phyloP scores from a whole-genome alignment of 1,140 invertebrate genomes.

The Capitella teleta region DNA sequence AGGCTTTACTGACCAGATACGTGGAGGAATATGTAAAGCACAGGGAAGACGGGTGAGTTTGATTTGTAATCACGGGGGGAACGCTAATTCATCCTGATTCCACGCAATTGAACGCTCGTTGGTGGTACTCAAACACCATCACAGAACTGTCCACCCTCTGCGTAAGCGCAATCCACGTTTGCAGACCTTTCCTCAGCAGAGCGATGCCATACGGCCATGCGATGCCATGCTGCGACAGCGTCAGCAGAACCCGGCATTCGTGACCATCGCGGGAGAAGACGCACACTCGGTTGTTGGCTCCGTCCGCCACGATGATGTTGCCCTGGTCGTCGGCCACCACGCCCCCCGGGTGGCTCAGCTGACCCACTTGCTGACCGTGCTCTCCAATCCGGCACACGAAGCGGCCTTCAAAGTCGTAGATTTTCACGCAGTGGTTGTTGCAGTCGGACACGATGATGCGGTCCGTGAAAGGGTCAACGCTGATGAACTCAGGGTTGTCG shows the following conservation, averaged over 20 bases:
- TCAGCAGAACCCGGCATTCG: conserved; percentile 19
- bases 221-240: conserved; percentile 14
- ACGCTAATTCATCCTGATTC: no score
- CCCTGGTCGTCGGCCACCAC: conserved; percentile 68
- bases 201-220: conserved; percentile 6
- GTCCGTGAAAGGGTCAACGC: conserved; percentile 9
- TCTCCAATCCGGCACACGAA: conserved; percentile 52
- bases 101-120: no score
- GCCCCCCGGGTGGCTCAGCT: conserved; percentile 80
- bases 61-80: no score
- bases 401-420: conserved; percentile 20
- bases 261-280: conserved; percentile 17
- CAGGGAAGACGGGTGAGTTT: no score
- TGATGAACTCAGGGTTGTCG: conserved; percentile 11
- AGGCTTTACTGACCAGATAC: no score
- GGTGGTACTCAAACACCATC: no score
- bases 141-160: no score
- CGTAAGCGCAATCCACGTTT: no score
- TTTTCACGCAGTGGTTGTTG: conserved; percentile 23
- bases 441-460: conserved; percentile 26
- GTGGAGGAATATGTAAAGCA: no score
- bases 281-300: conserved; percentile 67
- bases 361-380: conserved; percentile 59
- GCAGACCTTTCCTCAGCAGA: neutral
- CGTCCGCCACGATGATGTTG: conserved; percentile 75